Evolutionary conservation across 2,888 invertebrate genomes (phyloP).

Genomic region (Mythimna ferrago): DNA sequence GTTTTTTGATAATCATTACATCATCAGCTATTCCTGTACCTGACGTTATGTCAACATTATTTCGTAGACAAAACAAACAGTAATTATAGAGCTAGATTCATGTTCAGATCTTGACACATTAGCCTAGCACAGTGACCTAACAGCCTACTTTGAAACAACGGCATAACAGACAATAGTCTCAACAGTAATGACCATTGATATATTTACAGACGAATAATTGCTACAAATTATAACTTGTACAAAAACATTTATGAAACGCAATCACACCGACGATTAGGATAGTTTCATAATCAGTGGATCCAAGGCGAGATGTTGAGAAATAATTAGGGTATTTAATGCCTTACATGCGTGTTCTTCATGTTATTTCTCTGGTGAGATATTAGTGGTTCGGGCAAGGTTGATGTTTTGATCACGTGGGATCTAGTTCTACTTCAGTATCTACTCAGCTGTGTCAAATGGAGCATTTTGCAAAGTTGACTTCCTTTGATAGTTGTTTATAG

Average conservation of each 20-base stretch:
- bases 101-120: constrained; percentile 47
- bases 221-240: constrained; percentile 52
- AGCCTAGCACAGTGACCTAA: constrained; percentile 45
- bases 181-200: constrained; percentile 13
- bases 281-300: constrained; percentile 29
- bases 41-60: constrained; percentile 23
- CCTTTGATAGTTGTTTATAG: background rate
- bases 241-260: constrained; percentile 38
- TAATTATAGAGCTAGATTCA: constrained; percentile 31
- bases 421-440: background rate
- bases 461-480: background rate
- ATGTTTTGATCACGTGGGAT: constrained; percentile 12
- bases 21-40: constrained; percentile 7
- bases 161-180: constrained; percentile 31
- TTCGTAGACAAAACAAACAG: constrained; percentile 28
- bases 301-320: constrained; percentile 33
- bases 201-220: constrained; percentile 38
- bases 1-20: constrained; percentile 2
- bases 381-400: constrained; percentile 24
- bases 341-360: constrained; percentile 14
- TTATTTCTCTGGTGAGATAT: constrained; percentile 22
- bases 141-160: constrained; percentile 29
- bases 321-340: constrained; percentile 41
- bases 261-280: constrained; percentile 42
- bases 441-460: background rate